phyloP scores from a whole-genome alignment of 2,797 vertebrate species.

The Rhinichthys osculus region DNA sequence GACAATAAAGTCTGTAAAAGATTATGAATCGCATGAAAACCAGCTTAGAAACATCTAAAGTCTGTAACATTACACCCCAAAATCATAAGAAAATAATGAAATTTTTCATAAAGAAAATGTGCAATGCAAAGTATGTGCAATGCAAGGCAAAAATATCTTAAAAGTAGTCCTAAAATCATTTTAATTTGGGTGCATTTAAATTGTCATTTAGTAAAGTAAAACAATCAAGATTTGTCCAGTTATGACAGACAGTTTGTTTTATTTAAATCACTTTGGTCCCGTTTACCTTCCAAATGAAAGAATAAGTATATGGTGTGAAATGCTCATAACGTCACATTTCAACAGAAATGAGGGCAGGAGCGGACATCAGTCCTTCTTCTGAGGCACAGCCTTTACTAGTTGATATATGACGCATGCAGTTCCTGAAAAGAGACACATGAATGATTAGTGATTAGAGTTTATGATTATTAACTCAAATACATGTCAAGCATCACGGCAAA shows the following conservation, averaged over 20 bases:
- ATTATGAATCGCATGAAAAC: neutral
- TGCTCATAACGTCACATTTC: conserved; percentile 51
- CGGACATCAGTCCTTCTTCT: conserved; percentile 79
- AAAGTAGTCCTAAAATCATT: neutral
- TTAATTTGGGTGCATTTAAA: neutral
- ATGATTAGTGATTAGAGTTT: neutral
- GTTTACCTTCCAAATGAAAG: conserved; percentile 70
- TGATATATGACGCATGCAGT: conserved; percentile 78
- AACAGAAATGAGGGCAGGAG: conserved; percentile 28
- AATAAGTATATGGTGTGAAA: conserved; percentile 68
- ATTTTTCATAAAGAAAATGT: neutral
- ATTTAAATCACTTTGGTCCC: conserved; percentile 86
- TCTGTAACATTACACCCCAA: neutral
- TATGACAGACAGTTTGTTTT: conserved; percentile 85
- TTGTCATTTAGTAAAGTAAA: neutral
- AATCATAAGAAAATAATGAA: neutral
- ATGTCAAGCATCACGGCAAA: neutral
- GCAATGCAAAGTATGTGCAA: neutral
- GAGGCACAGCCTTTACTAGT: conserved; percentile 80
- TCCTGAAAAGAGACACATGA: conserved; percentile 76
- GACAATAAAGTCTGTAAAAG: neutral
- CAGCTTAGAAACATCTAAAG: neutral
- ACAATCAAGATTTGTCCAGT: conserved; percentile 19
- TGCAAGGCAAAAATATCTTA: neutral
- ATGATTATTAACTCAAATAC: neutral